phyloP scores from a whole-genome alignment of 2,888 invertebrate species.

The Leuctra nigra region DNA sequence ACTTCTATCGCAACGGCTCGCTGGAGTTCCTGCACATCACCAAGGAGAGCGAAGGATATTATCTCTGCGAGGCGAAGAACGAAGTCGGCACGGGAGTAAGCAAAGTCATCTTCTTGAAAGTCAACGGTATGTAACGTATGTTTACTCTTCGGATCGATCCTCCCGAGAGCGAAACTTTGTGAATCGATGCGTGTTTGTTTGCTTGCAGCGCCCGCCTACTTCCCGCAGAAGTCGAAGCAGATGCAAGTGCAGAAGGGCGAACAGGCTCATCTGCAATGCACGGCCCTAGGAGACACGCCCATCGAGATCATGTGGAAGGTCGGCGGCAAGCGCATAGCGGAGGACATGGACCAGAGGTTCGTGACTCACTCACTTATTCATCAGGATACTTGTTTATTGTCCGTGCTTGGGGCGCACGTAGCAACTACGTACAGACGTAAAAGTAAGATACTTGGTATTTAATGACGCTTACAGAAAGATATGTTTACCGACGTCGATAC shows the following conservation, averaged over 20 bases:
- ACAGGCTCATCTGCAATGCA: slow-evolving; percentile 77
- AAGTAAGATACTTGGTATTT: neutral
- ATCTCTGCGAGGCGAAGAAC: slow-evolving; percentile 89
- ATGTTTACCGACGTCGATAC: too few species aligned
- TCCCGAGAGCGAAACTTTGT: neutral
- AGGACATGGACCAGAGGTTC: slow-evolving; percentile 60
- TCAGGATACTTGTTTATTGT: neutral
- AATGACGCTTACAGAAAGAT: neutral
- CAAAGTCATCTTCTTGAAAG: slow-evolving; percentile 84
- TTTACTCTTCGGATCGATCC: too few species aligned
- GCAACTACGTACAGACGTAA: neutral
- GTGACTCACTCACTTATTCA: too few species aligned
- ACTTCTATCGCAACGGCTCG: slow-evolving; percentile 75
- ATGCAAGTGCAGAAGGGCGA: slow-evolving; percentile 77
- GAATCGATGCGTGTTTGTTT: too few species aligned
- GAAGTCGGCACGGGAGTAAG: slow-evolving; percentile 86
- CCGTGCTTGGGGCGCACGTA: neutral
- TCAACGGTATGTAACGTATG: slow-evolving; percentile 62
- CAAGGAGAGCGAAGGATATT: slow-evolving; percentile 84
- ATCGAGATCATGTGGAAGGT: slow-evolving; percentile 79
- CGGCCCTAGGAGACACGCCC: slow-evolving; percentile 81
- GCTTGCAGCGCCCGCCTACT: slow-evolving; percentile 69
- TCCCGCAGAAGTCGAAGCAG: slow-evolving; percentile 74
- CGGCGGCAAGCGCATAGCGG: slow-evolving; percentile 66
- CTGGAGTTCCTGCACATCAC: slow-evolving; percentile 74